These are phyloP conservation scores for Tauraco hartlaubi DNA, from an alignment of 2,797 vertebrate species.

Conservation along the genomic window DNA sequence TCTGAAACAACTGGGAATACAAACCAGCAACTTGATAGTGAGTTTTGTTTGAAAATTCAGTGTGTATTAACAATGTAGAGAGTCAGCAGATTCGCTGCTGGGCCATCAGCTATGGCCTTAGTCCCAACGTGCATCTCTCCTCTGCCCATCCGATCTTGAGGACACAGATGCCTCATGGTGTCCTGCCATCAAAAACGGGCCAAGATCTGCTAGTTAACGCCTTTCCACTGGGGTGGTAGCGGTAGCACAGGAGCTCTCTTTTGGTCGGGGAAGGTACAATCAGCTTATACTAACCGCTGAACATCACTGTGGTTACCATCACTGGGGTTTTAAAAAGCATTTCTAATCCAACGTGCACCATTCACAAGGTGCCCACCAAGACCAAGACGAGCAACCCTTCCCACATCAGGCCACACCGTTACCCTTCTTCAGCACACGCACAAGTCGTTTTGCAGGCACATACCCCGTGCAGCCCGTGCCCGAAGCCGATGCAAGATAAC, in stretches of 20 bases:
- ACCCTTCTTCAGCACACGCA: not conserved
- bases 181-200: not conserved
- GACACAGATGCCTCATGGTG: accelerated
- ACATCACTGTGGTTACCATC: not conserved
- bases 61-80: not conserved
- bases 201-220: not conserved
- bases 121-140: accelerated
- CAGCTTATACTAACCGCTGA: not conserved
- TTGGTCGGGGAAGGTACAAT: not conserved
- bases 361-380: not conserved
- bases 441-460: not conserved
- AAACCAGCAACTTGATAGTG: not conserved
- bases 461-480: not conserved
- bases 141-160: not conserved
- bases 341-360: accelerated
- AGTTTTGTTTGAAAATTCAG: not conserved
- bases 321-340: not conserved
- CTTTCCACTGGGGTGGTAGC: accelerated
- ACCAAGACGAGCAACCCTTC: not conserved
- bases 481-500: not conserved
- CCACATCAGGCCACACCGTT: not conserved
- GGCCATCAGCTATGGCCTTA: not conserved
- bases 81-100: not conserved
- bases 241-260: not conserved
- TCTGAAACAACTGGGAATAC: not conserved